Base-by-base conservation (phyloP, 2,888 invertebrate species). In the Meta bourneti region DNA sequence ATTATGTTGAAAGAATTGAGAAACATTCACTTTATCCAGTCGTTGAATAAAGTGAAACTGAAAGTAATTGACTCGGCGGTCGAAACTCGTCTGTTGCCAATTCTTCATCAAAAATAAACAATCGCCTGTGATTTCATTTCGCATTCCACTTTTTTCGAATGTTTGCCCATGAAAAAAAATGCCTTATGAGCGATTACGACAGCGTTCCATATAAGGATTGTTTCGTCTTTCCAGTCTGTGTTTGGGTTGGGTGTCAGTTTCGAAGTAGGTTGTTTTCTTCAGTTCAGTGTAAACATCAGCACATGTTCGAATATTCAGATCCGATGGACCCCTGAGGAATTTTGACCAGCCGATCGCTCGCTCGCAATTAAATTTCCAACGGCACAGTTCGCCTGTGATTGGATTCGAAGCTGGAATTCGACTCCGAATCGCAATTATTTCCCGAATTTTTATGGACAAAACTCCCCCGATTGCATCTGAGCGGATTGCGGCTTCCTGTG, bases 401-500 rank as follows among this genome's bases (percentile, higher is more conserved):
- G 48, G 34, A 34, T 34, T 34, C 4, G 34, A 34, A 34, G 34
- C 13, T 54, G 85, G 34, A 13, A 70, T 69, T 79, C 34, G 52
- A 16, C 51, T 70, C 20, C 8, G 52, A 51, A 74, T 80, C 52
- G 78, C 61, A 83, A 89, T 77, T 71, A 83, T 88, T 83, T 77
- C 34, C 61, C 61, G 52, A 70, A 82, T 74, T 78, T 89, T 80
- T 72, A 52, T 72, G 70, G 77, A 89, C 71, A 70, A 49, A 88
- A 88, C 82, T 54, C 61, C 61, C 69, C 34, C 61, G 69, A 84
- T 88, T 84, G 81, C 61, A 61, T 61, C 61, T 34, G 34, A 34
- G 34, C 34, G 61, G 61, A 16, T 91, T 91, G 91, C 91, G 91
- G 91, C 91, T 91, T 91, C 91, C 91, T 91, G 91, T 87, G 69